Evolutionary conservation across 2,797 vertebrate genomes (phyloP).

Genomic region (Uromys caudimaculatus): DNA sequence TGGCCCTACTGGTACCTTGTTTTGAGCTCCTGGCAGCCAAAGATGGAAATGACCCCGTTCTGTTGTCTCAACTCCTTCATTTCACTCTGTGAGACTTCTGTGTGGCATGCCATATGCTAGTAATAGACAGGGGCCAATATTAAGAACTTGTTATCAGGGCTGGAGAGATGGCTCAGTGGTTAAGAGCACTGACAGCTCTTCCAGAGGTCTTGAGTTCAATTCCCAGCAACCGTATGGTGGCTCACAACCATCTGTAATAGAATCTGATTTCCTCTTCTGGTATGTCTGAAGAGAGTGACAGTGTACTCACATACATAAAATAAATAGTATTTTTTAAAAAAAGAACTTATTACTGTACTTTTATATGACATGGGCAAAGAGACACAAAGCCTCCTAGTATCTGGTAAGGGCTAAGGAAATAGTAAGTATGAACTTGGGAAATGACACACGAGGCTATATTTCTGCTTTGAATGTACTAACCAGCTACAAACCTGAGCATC

Average conservation of each 20-base stretch:
- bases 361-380: constrained; percentile 26
- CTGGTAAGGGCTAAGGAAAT: not conserved
- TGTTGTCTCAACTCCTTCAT: not conserved
- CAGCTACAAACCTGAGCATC: not conserved
- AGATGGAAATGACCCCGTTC: not conserved
- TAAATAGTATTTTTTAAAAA: not conserved
- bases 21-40: constrained; percentile 1
- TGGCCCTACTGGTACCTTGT: not conserved
- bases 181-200: not conserved
- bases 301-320: too few species aligned
- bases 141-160: not conserved
- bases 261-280: not conserved
- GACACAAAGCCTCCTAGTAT: not conserved
- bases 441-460: not conserved
- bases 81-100: not conserved
- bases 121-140: constrained; percentile 15
- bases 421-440: not conserved
- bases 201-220: not conserved
- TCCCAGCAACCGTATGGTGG: not conserved
- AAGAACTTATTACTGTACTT: not conserved
- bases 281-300: not conserved
- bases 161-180: not conserved
- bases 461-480: constrained; percentile 25
- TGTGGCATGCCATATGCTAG: not conserved
- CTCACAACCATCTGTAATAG: not conserved